Conservation (phyloP, 2,888 invertebrate genomes). For the Ditylenchus weischeri region DNA sequence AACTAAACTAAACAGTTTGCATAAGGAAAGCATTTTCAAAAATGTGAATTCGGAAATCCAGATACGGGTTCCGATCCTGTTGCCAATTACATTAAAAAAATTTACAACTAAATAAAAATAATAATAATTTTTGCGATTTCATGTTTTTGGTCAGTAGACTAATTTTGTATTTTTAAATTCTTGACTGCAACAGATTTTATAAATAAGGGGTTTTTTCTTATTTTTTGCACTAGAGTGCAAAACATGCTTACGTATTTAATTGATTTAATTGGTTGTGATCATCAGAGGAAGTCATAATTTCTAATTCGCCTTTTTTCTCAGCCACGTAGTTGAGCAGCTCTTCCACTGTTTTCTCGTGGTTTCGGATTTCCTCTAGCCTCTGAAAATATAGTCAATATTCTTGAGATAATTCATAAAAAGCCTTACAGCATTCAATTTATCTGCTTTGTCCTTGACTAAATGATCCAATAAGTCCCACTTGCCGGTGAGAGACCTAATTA, state of each 20-base stretch:
- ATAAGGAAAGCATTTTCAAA: too few species aligned
- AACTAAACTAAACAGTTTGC: too few species aligned
- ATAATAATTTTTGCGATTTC: too few species aligned
- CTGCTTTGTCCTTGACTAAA: constrained; percentile 31
- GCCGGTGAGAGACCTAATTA: constrained; percentile 14
- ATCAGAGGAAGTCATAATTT: constrained; percentile 29
- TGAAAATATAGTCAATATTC: constrained; percentile 12
- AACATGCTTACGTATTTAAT: constrained; percentile 24
- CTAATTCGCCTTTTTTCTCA: constrained; percentile 31
- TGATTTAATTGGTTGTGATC: constrained; percentile 31
- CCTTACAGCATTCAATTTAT: constrained; percentile 24
- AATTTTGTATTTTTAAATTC: too few species aligned
- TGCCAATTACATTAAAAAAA: too few species aligned
- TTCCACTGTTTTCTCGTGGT: constrained; percentile 29
- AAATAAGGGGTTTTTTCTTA: too few species aligned
- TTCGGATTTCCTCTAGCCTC: constrained; percentile 31
- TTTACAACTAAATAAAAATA: too few species aligned
- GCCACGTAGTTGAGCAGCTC: constrained; percentile 29
- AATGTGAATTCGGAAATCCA: too few species aligned
- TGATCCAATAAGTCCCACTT: constrained; percentile 35
- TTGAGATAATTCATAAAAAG: neutral
- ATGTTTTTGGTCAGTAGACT: too few species aligned
- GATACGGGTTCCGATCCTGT: too few species aligned
- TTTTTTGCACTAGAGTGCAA: neutral
- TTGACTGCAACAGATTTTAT: too few species aligned